Percentiles rank a stretch among this genome's conserved stretches.
Conservation (phyloP, 2,888 invertebrate species). For the Drosophila planitibia region DNA sequence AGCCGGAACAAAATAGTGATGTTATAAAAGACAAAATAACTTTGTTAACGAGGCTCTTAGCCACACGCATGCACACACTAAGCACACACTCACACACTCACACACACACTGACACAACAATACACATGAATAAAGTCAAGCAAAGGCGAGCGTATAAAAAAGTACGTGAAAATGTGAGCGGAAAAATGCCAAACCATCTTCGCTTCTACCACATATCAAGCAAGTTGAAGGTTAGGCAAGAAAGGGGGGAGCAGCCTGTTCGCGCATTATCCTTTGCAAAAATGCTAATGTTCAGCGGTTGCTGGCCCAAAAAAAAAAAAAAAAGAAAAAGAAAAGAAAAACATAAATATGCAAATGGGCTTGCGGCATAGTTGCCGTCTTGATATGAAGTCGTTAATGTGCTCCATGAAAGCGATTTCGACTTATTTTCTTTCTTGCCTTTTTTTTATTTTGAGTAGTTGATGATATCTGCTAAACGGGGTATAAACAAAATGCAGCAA, state of each 20-base stretch:
- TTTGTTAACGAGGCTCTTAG: constrained; percentile 80
- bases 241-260: not conserved
- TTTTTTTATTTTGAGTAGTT: constrained; percentile 7
- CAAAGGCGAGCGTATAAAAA: constrained; percentile 26
- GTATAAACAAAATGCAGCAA: not conserved
- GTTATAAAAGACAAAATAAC: constrained; percentile 80
- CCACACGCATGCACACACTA: constrained; percentile 57
- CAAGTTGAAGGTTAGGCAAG: not conserved
- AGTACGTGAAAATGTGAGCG: constrained; percentile 62
- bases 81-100: constrained; percentile 10
- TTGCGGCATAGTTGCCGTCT: constrained; percentile 70
- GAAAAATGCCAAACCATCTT: constrained; percentile 67
- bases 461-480: constrained; percentile 14
- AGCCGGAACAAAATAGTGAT: constrained; percentile 59
- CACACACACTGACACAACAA: constrained; percentile 1
- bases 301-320: constrained; percentile 41
- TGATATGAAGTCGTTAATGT: constrained; percentile 76
- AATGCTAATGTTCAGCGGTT: constrained; percentile 70
- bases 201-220: constrained; percentile 15
- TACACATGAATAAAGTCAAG: constrained; percentile 15
- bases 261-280: constrained; percentile 69
- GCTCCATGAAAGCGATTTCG: constrained; percentile 54
- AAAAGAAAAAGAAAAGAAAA: constrained; percentile 26
- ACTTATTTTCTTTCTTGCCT: constrained; percentile 18
- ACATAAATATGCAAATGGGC: constrained; percentile 76